Base-by-base conservation (phyloP, 2,797 vertebrate genomes). In the Rhinophrynus dorsalis region DNA sequence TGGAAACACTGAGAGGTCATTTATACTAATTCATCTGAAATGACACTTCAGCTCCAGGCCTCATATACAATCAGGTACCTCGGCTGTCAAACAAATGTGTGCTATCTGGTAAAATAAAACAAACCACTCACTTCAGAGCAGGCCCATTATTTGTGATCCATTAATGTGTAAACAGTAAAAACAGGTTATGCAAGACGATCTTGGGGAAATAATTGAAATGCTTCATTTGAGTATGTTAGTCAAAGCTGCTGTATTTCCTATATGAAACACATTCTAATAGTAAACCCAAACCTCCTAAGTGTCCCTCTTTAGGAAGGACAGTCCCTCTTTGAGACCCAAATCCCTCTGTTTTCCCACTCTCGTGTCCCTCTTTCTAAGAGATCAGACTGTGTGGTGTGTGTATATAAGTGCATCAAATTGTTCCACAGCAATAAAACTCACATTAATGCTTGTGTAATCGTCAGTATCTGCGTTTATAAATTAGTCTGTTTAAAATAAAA, bases 21-120 rank as follows among this genome's bases (percentile, higher is more conserved):
- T 78, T 75, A 68, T 76, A 72, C 61, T 77, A 67, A 81, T 76
- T 83, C 73, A 75, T 81, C 66, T 65, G 60, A 76, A 79, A 68
- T 58, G 48, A 76, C 50, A 66, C 67, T 29, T 77, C 33, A 60
- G 23, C 56, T 77, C 27, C 42, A 75, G 74, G 79, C 76, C 33
- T 74, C 56, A 68, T 57, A 70, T 67, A 33, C 56, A 68, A 65
- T 69, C 54, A 75, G 57, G 50, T 72, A 63, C 45, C 62, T 74
- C 74, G 75, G 42, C 74, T 65, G 63, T 52, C 50, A 76, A 76
- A 74, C 44, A 61, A 58, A 78, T 73, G 62, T 51, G 64, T 57
- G 67, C 61, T 68, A 52, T 63, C 48, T 33, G 18, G 44, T 33
- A 47, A 50, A 66, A 76, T 48, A 63, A 81, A 82, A 48, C 58